Base-by-base conservation (phyloP, 2,797 vertebrate species). In the Pseudocheirus occidentalis region DNA sequence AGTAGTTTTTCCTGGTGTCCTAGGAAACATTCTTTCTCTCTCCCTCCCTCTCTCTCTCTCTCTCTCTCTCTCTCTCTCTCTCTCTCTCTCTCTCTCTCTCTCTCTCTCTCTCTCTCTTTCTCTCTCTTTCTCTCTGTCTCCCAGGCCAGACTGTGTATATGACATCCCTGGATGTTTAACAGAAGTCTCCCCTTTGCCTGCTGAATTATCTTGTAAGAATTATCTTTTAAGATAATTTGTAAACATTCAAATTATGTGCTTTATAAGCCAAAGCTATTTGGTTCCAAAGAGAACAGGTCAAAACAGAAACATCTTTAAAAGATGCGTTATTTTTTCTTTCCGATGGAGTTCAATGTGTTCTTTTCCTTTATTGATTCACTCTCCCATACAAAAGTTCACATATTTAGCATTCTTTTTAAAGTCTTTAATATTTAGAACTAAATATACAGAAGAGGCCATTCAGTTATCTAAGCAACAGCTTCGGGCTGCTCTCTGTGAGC, bases 271-370 rank as follows among this genome's bases (percentile, higher is more conserved):
- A 62, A 97, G 53, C 50, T 93, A n/a, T 91, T 59, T 81, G 52
- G 24, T 93, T 95, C 54, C 46, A 29, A 62, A 92, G 28, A 40
- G 24, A 95, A 93, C 7, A 11, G 55, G 5, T 92, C 56, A 93
- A 93, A 93, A 95, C 54, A 9, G 92, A 92, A 94, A 93, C 90
- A 91, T 1, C 21, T 52, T 97, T 91, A 92, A 62, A 95, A 81
- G 94, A 91, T 52, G 18, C 18, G 3, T 87, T 55, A 40, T 66
- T 55, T 10, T 10, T 29, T 18, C 57, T n/a, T 55, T 91, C 58
- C 92, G 90, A 31, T 14, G 90, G 13, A 93, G 29, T 91, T 96
- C 53, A 91, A 56, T 58, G 29, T 81, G 59, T 95, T 93, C 28
- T 92, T 92, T 92, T 89, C 34, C 56, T 5, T 95, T 31, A 59